Percentiles rank a stretch among this genome's conserved stretches.
Conservation (phyloP, 2,113 vertebrate genomes). For the Phaethornis superciliosus region DNA sequence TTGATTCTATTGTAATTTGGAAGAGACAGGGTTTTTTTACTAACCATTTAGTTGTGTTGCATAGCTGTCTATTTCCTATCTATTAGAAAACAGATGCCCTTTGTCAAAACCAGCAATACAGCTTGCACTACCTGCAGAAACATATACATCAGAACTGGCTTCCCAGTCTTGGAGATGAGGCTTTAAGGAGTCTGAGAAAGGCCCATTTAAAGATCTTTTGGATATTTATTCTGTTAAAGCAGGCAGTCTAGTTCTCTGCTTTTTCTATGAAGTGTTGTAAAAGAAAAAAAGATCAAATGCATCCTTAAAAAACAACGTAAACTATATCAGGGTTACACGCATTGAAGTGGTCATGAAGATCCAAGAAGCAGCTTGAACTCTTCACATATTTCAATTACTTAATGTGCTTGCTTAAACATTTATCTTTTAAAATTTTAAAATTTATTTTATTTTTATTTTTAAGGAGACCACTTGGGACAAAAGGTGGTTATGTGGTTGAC, state of each 20-base stretch:
- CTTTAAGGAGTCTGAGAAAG: background rate
- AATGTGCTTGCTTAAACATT: background rate
- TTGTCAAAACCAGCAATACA: background rate
- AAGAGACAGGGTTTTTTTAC: background rate
- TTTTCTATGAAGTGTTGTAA: background rate
- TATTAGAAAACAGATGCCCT: background rate
- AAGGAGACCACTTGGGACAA: background rate
- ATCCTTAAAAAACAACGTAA: background rate
- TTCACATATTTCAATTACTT: background rate
- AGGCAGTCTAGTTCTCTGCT: background rate
- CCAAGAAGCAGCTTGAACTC: background rate
- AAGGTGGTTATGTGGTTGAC: background rate
- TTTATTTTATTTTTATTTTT: background rate
- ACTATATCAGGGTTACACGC: background rate
- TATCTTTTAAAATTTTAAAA: too few relatives aligned
- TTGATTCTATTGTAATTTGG: background rate
- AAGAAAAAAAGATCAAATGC: background rate
- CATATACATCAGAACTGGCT: background rate
- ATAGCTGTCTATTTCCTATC: background rate
- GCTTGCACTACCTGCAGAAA: background rate
- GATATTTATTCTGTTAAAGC: background rate
- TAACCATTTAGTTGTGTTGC: background rate
- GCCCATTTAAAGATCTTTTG: background rate
- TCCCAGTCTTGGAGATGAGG: background rate
- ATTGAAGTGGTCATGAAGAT: background rate